Evolutionary conservation across 2,888 invertebrate species (phyloP), one percentile per base, ranked within the genome.

Genomic region (Catocala sponsa): DNA sequence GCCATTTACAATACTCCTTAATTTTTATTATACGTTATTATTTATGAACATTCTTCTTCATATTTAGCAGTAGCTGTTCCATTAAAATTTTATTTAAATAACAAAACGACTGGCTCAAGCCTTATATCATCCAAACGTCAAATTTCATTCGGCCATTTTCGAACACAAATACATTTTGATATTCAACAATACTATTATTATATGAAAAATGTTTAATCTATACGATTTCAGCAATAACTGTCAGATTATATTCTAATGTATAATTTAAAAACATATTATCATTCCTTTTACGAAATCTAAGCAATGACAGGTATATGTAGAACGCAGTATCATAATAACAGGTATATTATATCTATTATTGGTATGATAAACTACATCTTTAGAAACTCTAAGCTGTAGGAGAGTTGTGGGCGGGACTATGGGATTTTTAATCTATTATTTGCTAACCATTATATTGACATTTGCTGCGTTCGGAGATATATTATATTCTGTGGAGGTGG

Each of bases 211-310:
- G 25, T 54, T 52, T 55, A 59, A 65, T 65, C 52, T 59, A 50
- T 49, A 42, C 46, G 12, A 35, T 76, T 75, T 60, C 42, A 51
- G 49, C 52, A 52, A 65, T 76, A 76, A 72, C 56, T 65, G 63
- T 78, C 70, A 6, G 65, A 65, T 78, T 52, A 12, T 49, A 59
- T 62, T 57, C 46, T 61, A 66, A 65, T 50, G 41, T 59, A 46
- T 65, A 63, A 65, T 75, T 78, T 75, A 67, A 78, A 75, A 66
- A 67, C 55, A 25, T 55, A 68, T 78, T 75, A 67, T 42, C 44
- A 60, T 66, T 52, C 43, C 55, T 57, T 68, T 68, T 65, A 59
- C 46, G 53, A 66, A 65, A 55, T 64, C n/a, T 64, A 64, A 49
- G 56, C 58, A 68, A 65, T 35, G 65, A 70, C 59, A 68, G 46